These are phyloP conservation scores for Arrhopalites spinosus DNA, from an alignment of 2,888 invertebrate genomes.

Conservation along the genomic window DNA sequence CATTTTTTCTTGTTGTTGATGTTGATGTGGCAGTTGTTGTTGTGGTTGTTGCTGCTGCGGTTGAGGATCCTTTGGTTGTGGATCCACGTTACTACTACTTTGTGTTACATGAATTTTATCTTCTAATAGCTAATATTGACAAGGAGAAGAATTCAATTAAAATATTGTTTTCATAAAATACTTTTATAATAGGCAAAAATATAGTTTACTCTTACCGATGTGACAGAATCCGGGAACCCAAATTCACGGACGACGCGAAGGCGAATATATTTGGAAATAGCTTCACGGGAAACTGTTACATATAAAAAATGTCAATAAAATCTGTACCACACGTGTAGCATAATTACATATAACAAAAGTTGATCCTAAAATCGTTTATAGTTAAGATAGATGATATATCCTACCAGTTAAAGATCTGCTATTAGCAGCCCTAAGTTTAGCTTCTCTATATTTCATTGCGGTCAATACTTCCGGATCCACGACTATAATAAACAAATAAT, in stretches of 20 bases:
- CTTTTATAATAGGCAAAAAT: not conserved
- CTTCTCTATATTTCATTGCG: conserved; percentile 82
- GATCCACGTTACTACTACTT: conserved; percentile 22
- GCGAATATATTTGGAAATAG: conserved; percentile 77
- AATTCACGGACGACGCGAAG: conserved; percentile 91
- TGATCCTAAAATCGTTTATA: too few relatives aligned
- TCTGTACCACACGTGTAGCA: too few relatives aligned
- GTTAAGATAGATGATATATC: too few relatives aligned
- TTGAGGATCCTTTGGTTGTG: conserved; percentile 12
- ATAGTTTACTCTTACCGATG: conserved; percentile 65
- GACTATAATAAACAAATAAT: conserved; percentile 63
- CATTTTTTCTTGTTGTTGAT: conserved; percentile 34
- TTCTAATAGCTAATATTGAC: conserved; percentile 27
- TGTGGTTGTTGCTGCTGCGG: conserved; percentile 22
- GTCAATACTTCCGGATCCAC: conserved; percentile 77
- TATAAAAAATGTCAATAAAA: conserved; percentile 63
- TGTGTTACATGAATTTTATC: conserved; percentile 32
- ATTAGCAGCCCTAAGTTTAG: conserved; percentile 81
- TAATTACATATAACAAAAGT: too few relatives aligned
- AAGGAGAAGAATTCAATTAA: too few relatives aligned
- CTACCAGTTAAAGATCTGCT: too few relatives aligned
- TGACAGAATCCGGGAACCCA: conserved; percentile 87
- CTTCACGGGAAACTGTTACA: conserved; percentile 75
- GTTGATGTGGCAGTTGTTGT: conserved; percentile 18
- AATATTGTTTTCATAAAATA: too few relatives aligned